Percentiles rank a stretch among this genome's conserved stretches.
Conservation (phyloP, 2,113 vertebrate species). For the Ophthalmolycus amberensis region DNA sequence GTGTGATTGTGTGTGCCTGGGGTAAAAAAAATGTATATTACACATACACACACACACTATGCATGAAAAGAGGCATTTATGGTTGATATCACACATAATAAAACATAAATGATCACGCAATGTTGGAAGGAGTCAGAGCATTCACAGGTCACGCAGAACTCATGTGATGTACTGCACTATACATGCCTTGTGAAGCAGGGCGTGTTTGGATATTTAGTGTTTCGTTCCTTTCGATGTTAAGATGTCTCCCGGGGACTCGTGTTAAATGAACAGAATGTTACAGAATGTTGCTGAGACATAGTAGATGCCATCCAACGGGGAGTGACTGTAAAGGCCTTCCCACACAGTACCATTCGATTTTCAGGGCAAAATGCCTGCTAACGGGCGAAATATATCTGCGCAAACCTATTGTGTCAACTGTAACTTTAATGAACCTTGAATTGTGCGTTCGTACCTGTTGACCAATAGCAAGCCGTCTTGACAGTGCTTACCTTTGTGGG, state of each 20-base stretch:
- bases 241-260: background rate
- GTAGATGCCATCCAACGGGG: background rate
- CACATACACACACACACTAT: background rate
- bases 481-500: background rate
- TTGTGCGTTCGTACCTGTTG: background rate
- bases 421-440: background rate
- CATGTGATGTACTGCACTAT: background rate
- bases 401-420: background rate
- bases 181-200: background rate
- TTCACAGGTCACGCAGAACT: background rate
- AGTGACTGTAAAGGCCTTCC: background rate
- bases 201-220: background rate
- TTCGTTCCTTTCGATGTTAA: conserved; percentile 2
- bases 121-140: conserved; percentile 15
- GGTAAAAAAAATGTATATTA: conserved; percentile 4
- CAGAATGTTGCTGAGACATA: background rate
- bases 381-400: background rate
- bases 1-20: background rate
- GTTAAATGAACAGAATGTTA: background rate
- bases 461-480: background rate
- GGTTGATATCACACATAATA: conserved; percentile 50
- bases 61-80: background rate
- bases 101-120: conserved; percentile 43
- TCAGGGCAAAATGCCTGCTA: background rate
- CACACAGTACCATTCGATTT: background rate